phyloP scores from a whole-genome alignment of 2,113 vertebrate genomes.

The Rhinoptilus africanus region DNA sequence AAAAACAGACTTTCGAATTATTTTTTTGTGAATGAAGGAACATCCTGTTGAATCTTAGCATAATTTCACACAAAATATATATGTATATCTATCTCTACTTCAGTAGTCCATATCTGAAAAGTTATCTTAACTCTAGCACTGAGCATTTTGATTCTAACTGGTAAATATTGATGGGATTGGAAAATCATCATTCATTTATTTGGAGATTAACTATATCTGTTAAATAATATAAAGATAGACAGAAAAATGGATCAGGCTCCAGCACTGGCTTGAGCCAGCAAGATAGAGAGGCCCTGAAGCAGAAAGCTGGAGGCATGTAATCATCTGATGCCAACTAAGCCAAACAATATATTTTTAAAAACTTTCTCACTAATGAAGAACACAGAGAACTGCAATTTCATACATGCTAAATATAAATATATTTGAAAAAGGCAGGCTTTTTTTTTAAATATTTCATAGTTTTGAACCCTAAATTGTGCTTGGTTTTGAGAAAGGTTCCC shows the following conservation, averaged over 20 bases:
- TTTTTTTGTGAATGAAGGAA: background rate
- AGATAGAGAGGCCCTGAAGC: background rate
- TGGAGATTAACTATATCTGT: background rate
- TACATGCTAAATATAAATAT: background rate
- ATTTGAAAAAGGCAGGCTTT: background rate
- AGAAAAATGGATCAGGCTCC: background rate
- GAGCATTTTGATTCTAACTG: background rate
- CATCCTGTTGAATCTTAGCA: background rate
- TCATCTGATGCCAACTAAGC: background rate
- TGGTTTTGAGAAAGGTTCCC: background rate
- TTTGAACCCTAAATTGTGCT: background rate
- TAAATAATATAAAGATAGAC: background rate
- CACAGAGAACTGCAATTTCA: background rate
- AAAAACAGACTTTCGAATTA: background rate
- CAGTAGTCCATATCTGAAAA: background rate
- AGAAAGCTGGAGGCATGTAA: background rate
- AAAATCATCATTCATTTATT: background rate
- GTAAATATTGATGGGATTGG: background rate
- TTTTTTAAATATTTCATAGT: background rate
- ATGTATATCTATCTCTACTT: background rate
- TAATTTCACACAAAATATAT: background rate
- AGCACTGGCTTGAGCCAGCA: background rate
- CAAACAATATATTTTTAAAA: background rate
- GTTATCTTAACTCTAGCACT: background rate
- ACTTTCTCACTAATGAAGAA: background rate